Evolutionary conservation across 2,113 vertebrate species (phyloP).

Genomic region (Aegithalos caudatus): DNA sequence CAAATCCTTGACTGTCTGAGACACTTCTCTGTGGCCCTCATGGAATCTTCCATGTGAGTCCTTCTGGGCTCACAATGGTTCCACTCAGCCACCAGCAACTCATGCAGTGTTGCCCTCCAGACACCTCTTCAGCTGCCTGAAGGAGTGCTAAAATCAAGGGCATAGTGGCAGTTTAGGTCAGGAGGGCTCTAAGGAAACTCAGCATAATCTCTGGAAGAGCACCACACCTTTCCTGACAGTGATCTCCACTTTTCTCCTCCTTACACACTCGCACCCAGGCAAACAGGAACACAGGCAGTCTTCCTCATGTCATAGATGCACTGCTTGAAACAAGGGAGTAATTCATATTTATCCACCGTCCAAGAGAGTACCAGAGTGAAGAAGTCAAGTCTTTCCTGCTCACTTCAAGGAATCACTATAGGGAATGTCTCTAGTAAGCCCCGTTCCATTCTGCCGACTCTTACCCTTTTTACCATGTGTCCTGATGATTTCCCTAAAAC

Average conservation of each 20-base stretch:
- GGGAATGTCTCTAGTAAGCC: not conserved
- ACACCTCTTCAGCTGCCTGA: not conserved
- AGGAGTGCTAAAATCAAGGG: not conserved
- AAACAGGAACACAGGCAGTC: not conserved
- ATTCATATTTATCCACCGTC: not conserved
- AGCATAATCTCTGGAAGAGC: not conserved
- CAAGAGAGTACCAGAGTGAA: not conserved
- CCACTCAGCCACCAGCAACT: not conserved
- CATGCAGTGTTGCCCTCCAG: not conserved
- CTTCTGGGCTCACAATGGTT: not conserved
- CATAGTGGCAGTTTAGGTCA: not conserved
- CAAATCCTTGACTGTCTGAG: fast-evolving
- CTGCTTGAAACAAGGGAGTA: not conserved
- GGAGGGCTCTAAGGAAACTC: not conserved
- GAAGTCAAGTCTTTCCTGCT: not conserved
- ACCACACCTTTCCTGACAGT: not conserved
- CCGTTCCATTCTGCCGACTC: not conserved
- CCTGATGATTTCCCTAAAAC: not conserved
- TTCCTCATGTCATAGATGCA: fast-evolving
- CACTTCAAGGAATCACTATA: not conserved
- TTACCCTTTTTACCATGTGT: not conserved
- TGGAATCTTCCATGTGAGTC: not conserved
- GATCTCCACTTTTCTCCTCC: not conserved
- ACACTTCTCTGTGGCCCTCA: not conserved
- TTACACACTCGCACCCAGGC: not conserved